Base-by-base conservation (phyloP, 2,888 invertebrate genomes). In the Incurvaria masculella region DNA sequence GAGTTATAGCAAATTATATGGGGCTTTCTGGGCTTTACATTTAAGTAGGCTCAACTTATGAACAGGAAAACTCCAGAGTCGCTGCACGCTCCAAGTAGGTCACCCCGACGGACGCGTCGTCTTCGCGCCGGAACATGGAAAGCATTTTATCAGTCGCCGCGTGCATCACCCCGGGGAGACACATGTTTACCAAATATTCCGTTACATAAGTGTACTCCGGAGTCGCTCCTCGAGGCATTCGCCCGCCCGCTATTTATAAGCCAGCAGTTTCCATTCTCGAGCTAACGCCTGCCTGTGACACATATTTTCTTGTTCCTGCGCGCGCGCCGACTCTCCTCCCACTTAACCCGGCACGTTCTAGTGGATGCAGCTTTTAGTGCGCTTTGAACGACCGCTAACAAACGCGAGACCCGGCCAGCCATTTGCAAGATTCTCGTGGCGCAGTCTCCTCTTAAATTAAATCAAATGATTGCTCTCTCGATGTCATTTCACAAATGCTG, bases 171-270 rank as follows among this genome's bases (percentile, higher is more conserved):
- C 21, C 16, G 6, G 16, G n/a, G 21, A 20, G 21, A 20, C 21
- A 21, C 19, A 66, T 73, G 72, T 72, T 73, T 75, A 75, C 68
- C 68, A 67, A 64, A 59, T 63, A 33, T 58, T 57, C 61, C 50
- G 64, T 72, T 72, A 68, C 68, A 69, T 72, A 70, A 73, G 66
- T 58, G 62, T 65, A 62, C 64, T 64, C 33, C 33, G 33, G 33
- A 33, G n/a, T n/a, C n/a, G n/a, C 64, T 66, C 62, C 64, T 61
- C 57, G 56, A 59, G 59, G 55, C 56, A 58, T 63, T 64, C 63
- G 61, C 60, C 59, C 57, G 59, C n/a, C n/a, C n/a, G 65, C 68
- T 69, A 71, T 73, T 72, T 70, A 72, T 72, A 70, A 60, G 60
- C 66, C 66, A 66, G 60, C 66, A 65, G 66, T 69, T 71, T 71